Evolutionary conservation across 2,888 invertebrate species (phyloP).

Genomic region (Alsophila aescularia): DNA sequence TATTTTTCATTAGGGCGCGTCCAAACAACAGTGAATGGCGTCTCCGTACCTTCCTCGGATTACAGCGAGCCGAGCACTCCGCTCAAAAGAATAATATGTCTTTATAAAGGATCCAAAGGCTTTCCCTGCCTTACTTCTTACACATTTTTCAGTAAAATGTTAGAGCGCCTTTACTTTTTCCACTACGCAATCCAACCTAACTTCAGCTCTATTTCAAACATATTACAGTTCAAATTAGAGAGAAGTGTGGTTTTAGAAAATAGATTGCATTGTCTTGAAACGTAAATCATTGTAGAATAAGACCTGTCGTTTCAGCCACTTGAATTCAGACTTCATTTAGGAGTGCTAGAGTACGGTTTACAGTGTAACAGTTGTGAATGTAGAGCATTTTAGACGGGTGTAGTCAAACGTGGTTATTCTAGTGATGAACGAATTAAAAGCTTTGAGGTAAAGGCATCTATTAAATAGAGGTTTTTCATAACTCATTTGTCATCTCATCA

Average conservation of each 20-base stretch:
- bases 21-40: conserved; percentile 75
- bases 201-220: conserved; percentile 41
- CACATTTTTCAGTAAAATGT: conserved; percentile 82
- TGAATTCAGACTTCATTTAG: conserved; percentile 46
- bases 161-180: conserved; percentile 69
- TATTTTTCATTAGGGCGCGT: conserved; percentile 78
- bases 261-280: conserved; percentile 81
- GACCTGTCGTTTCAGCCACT: conserved; percentile 46
- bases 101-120: conserved; percentile 80
- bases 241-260: conserved; percentile 49
- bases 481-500: not conserved
- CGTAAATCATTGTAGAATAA: conserved; percentile 75
- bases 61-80: conserved; percentile 67
- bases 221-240: conserved; percentile 39
- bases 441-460: conserved; percentile 2
- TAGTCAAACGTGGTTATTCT: conserved; percentile 64
- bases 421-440: conserved; percentile 64
- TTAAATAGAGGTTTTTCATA: not conserved
- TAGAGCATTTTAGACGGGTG: conserved; percentile 40
- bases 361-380: conserved; percentile 11
- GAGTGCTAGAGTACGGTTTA: conserved; percentile 43
- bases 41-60: conserved; percentile 72
- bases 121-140: conserved; percentile 78
- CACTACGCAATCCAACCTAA: conserved; percentile 27
- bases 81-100: conserved; percentile 84